Conservation (phyloP, 2,888 invertebrate genomes). For the Amiota minor region DNA sequence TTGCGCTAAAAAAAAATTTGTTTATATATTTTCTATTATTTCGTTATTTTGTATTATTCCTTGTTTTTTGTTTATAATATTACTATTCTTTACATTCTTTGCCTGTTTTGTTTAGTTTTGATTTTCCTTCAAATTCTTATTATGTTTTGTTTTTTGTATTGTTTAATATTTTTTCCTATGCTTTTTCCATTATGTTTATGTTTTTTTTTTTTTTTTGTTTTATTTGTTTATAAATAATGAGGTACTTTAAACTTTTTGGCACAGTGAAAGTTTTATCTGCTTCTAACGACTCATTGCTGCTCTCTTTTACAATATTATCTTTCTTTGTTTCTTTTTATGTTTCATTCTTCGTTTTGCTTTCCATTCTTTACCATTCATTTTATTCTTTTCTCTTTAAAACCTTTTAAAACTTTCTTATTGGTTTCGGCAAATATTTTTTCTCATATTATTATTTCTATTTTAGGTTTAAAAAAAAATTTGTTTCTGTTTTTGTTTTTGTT, state of each 20-base stretch:
- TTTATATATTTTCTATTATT: too few relatives aligned
- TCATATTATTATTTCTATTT: not conserved
- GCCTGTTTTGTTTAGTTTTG: conserved; percentile 30
- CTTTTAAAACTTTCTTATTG: conserved; percentile 43
- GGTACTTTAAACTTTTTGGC: conserved; percentile 85
- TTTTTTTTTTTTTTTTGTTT: conserved; percentile 49
- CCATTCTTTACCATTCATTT: conserved; percentile 19
- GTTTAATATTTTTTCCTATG: conserved; percentile 20
- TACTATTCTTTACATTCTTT: not conserved
- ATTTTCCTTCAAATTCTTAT: conserved; percentile 15
- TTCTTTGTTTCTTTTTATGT: conserved; percentile 31
- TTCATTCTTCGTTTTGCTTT: conserved; percentile 32
- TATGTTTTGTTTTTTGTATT: conserved; percentile 3
- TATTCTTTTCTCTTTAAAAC: conserved; percentile 31
- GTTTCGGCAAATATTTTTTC: conserved; percentile 36
- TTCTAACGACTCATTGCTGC: conserved; percentile 69
- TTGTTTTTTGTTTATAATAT: conserved; percentile 36
- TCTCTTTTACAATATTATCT: conserved; percentile 39
- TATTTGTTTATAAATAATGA: conserved; percentile 76
- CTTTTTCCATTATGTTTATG: conserved; percentile 40
- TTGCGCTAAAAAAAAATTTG: too few relatives aligned
- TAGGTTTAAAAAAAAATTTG: not conserved
- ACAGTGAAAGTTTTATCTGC: conserved; percentile 80
- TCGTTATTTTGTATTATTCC: too few relatives aligned
- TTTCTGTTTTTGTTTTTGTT: not conserved